Percentiles rank a stretch among this genome's conserved stretches.
Conservation (phyloP, 2,113 vertebrate species). For the Daphoenositta chrysoptera region DNA sequence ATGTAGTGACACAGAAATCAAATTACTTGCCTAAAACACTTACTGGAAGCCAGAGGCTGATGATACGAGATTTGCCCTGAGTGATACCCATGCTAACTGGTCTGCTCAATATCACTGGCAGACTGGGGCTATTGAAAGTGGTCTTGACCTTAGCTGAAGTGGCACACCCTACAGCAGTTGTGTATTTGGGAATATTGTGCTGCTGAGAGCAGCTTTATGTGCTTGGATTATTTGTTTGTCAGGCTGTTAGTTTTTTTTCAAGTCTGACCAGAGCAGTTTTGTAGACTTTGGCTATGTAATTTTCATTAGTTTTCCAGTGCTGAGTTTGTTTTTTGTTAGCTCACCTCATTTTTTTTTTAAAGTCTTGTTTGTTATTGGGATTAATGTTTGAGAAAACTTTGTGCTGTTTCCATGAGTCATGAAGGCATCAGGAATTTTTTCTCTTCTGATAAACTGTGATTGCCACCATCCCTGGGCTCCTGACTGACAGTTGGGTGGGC, state of each 20-base stretch:
- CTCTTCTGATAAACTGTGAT: neutral
- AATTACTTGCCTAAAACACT: neutral
- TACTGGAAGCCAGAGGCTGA: neutral
- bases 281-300: neutral
- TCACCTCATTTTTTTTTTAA: neutral
- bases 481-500: neutral
- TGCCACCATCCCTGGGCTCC: rapidly evolving
- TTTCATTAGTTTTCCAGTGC: constrained; percentile 9
- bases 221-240: neutral
- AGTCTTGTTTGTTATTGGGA: constrained; percentile 21
- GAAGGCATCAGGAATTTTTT: neutral
- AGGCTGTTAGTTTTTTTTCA: neutral
- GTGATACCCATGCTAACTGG: neutral
- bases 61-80: neutral
- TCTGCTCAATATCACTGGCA: neutral
- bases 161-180: neutral
- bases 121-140: neutral
- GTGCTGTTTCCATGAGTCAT: neutral
- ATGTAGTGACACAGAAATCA: neutral
- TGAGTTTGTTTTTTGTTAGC: neutral
- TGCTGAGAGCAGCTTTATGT: neutral
- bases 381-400: neutral
- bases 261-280: constrained; percentile 17
- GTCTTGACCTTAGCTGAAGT: neutral
- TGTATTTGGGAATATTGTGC: neutral